Percentiles rank a stretch among this genome's conserved stretches.
phyloP scores from a whole-genome alignment of 2,888 invertebrate species.

The Drosophila affinis region DNA sequence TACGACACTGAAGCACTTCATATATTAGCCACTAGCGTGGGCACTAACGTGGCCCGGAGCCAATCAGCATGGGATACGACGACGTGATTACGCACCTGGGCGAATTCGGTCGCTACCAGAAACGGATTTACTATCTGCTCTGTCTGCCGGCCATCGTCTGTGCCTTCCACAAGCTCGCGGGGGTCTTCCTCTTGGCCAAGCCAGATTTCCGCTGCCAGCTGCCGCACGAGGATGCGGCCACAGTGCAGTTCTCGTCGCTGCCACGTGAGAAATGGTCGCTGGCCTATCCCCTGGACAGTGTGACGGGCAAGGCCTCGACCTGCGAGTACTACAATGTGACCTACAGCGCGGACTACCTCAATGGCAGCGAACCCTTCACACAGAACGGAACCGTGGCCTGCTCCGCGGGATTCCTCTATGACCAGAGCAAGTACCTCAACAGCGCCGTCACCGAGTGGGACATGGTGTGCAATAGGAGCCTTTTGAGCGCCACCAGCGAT shows the following conservation, averaged over 20 bases:
- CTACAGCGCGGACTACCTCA: constrained; percentile 72
- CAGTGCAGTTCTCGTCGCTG: constrained; percentile 82
- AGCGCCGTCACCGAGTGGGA: constrained; percentile 89
- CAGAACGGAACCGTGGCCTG: constrained; percentile 83
- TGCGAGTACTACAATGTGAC: constrained; percentile 85
- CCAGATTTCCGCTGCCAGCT: constrained; percentile 87
- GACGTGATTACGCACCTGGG: constrained; percentile 88
- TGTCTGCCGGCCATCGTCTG: constrained; percentile 89
- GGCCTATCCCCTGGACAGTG: constrained; percentile 86
- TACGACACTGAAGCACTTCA: constrained; percentile 49
- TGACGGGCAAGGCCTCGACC: constrained; percentile 84
- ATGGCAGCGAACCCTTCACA: constrained; percentile 64
- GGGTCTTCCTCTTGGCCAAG: constrained; percentile 88
- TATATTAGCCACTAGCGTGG: constrained; percentile 18
- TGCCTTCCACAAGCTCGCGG: constrained; percentile 89
- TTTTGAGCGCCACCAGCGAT: constrained; percentile 88
- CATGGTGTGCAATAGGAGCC: constrained; percentile 87
- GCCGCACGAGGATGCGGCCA: constrained; percentile 85
- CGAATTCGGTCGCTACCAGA: constrained; percentile 89
- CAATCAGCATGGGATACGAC: constrained; percentile 88
- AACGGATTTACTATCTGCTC: constrained; percentile 88
- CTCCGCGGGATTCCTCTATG: constrained; percentile 86
- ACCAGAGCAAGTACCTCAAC: constrained; percentile 86
- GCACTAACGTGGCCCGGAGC: constrained; percentile 12
- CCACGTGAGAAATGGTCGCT: constrained; percentile 84